Conservation (phyloP, 53 echinoderm and acorn worm species). For the Pentamera pediparva region DNA sequence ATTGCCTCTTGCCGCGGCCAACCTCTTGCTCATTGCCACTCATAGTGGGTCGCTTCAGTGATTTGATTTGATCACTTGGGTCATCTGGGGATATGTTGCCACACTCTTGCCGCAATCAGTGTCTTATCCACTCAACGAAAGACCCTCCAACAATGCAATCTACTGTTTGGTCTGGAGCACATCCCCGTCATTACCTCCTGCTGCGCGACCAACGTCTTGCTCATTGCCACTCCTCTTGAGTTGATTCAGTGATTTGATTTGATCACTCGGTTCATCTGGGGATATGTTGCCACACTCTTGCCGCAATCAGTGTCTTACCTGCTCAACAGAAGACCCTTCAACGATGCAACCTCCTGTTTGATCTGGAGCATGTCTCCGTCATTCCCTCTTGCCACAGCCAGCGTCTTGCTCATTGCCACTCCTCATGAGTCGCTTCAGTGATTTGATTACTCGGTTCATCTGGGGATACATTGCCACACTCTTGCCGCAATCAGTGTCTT, state of each 20-base stretch:
- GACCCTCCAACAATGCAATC: slow-evolving; percentile 74
- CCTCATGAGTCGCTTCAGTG: slow-evolving; percentile 4
- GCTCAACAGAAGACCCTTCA: slow-evolving; percentile 80
- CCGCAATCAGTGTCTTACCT: slow-evolving; percentile 38
- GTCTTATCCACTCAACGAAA: slow-evolving; percentile 66
- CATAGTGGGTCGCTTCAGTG: not conserved
- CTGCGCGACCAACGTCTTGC: slow-evolving; percentile 39
- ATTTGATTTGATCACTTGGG: not conserved
- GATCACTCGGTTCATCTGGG: not conserved
- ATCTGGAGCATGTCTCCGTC: slow-evolving; percentile 64
- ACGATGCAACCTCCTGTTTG: slow-evolving; percentile 70
- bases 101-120: not conserved
- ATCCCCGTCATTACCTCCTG: slow-evolving; percentile 47
- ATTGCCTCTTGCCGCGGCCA: too few species aligned
- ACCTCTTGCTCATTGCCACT: too few species aligned
- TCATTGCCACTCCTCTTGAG: slow-evolving; percentile 37
- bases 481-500: not conserved
- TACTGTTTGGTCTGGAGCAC: slow-evolving; percentile 65
- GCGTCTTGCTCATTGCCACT: slow-evolving; percentile 37
- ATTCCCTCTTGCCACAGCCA: slow-evolving; percentile 25
- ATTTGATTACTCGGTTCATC: not conserved
- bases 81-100: not conserved
- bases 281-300: not conserved
- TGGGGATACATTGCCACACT: not conserved
- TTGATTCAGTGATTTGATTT: not conserved